A percentile compares a stretch with the other conserved stretches of the same genome.
These are phyloP conservation scores for Perizoma flavofasciatum DNA, from an alignment of 2,888 invertebrate species.

Conservation along the genomic window DNA sequence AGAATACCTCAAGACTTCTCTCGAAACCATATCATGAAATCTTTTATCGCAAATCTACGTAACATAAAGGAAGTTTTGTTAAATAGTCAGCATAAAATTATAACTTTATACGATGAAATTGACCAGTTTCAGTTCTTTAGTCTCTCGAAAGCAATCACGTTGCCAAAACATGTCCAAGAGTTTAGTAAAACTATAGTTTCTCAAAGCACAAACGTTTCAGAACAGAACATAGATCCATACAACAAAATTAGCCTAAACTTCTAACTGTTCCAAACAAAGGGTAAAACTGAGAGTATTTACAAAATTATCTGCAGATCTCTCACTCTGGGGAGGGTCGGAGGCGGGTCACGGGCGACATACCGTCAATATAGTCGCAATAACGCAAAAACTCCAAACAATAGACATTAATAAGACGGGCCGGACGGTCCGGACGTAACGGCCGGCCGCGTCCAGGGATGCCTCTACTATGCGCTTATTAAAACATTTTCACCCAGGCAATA, in stretches of 20 bases:
- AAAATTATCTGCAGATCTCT: slow-evolving; percentile 19
- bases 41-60: too few species aligned
- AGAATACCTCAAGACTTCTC: slow-evolving; percentile 1
- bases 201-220: slow-evolving; percentile 9
- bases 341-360: slow-evolving; percentile 27
- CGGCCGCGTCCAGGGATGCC: slow-evolving; percentile 62
- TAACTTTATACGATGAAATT: background rate
- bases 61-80: background rate
- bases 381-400: slow-evolving; percentile 80
- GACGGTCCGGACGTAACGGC: slow-evolving; percentile 61
- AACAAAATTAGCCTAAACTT: slow-evolving; percentile 11
- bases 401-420: slow-evolving; percentile 78
- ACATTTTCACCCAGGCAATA: slow-evolving; percentile 80
- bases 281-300: slow-evolving; percentile 14
- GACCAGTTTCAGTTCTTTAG: background rate
- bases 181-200: background rate
- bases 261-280: slow-evolving; percentile 1
- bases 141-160: slow-evolving; percentile 15
- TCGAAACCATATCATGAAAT: background rate
- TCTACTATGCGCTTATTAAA: slow-evolving; percentile 75
- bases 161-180: background rate
- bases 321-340: slow-evolving; percentile 14
- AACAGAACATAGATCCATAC: slow-evolving; percentile 15
- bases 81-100: background rate
- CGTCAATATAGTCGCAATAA: slow-evolving; percentile 71